Percentiles rank a stretch among this genome's conserved stretches.
Conservation (phyloP, 2,797 vertebrate genomes). For the Oryzias dopingdopingensis region DNA sequence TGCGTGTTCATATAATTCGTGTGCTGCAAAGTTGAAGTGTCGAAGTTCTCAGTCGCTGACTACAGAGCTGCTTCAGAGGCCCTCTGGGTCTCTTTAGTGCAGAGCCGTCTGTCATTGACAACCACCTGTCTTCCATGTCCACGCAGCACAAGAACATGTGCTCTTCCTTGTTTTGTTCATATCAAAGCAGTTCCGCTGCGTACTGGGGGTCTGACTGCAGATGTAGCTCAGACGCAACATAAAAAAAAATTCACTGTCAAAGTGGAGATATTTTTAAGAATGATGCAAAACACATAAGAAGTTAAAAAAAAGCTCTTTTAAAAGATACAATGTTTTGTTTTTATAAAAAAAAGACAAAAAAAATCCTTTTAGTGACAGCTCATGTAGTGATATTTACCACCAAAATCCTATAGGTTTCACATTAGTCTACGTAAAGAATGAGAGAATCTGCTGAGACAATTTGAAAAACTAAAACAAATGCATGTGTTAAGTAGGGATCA, state of each 20-base stretch:
- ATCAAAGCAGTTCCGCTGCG: conserved; percentile 51
- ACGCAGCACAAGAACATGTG: conserved; percentile 57
- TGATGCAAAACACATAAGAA: conserved; percentile 13
- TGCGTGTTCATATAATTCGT: conserved; percentile 9
- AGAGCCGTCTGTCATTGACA: conserved; percentile 70
- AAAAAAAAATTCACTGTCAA: conserved; percentile 33
- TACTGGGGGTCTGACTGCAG: conserved; percentile 43
- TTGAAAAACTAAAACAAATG: conserved; percentile 59
- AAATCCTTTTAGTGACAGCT: conserved; percentile 35
- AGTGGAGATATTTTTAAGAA: conserved; percentile 28
- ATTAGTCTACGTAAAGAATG: conserved; percentile 13
- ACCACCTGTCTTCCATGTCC: conserved; percentile 69
- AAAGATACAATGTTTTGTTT: conserved; percentile 16
- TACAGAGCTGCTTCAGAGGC: conserved; percentile 62
- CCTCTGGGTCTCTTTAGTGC: conserved; percentile 72
- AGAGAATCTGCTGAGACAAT: conserved; percentile 39
- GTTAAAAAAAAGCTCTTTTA: background rate
- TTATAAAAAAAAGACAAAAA: conserved; percentile 26
- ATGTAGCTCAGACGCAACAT: conserved; percentile 39
- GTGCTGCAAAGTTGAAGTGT: conserved; percentile 36
- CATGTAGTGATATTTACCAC: conserved; percentile 40
- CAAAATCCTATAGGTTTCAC: conserved; percentile 34
- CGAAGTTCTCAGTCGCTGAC: conserved; percentile 50
- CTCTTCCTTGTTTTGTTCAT: conserved; percentile 48
- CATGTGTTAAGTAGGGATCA: conserved; percentile 41